Conservation (phyloP, 1,140 invertebrate species). For the Drosophila santomea region DNA sequence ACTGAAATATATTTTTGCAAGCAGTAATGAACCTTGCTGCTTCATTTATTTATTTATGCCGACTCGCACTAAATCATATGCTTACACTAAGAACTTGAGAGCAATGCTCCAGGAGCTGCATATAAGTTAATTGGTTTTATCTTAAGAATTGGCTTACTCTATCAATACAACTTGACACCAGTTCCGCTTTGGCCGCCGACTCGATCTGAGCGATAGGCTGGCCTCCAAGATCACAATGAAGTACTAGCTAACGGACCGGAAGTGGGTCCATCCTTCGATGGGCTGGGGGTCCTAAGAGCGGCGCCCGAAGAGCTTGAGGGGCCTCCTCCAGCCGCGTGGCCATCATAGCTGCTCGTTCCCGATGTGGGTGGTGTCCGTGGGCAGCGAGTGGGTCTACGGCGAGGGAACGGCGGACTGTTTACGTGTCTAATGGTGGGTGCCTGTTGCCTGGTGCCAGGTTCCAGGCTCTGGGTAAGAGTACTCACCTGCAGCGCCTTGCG, state of each 20-base stretch:
- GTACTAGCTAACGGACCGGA: slow-evolving; percentile 36
- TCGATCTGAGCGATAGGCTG: slow-evolving; percentile 49
- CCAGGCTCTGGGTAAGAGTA: background rate
- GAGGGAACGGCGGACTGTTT: slow-evolving; percentile 2
- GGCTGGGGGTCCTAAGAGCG: slow-evolving; percentile 51
- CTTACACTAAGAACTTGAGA: slow-evolving; percentile 52
- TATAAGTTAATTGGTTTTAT: slow-evolving; percentile 21
- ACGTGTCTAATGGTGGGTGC: background rate
- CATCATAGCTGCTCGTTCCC: slow-evolving; percentile 84
- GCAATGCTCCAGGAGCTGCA: slow-evolving; percentile 35
- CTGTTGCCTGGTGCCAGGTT: background rate
- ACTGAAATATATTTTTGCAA: background rate
- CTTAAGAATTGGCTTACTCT: slow-evolving; percentile 45
- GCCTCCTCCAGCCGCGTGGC: slow-evolving; percentile 54
- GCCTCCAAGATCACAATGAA: slow-evolving; percentile 62
- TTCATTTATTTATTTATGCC: slow-evolving; percentile 24
- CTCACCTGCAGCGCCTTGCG: slow-evolving; percentile 81
- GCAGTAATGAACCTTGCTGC: slow-evolving; percentile 14
- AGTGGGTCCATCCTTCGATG: slow-evolving; percentile 16
- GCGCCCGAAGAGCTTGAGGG: slow-evolving; percentile 50
- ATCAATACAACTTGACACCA: slow-evolving; percentile 43
- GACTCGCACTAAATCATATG: slow-evolving; percentile 25
- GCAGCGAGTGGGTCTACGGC: slow-evolving; percentile 80
- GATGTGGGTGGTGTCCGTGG: slow-evolving; percentile 83
- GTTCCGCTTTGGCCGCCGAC: slow-evolving; percentile 21